Base-by-base conservation (phyloP, 2,797 vertebrate genomes). In the Protonibea diacanthus region DNA sequence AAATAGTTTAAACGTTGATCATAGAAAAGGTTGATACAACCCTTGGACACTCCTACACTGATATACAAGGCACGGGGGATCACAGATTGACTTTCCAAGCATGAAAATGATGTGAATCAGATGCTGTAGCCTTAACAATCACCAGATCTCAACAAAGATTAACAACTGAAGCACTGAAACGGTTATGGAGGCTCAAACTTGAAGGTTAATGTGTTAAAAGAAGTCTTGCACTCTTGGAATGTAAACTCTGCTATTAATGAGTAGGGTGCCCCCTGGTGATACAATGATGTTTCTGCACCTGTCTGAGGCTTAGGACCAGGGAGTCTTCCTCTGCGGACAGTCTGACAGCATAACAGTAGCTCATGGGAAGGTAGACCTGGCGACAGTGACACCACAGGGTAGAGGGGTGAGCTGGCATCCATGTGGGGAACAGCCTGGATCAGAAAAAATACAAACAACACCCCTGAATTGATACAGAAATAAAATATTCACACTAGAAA, bases 341-440 rank as follows among this genome's bases (percentile, higher is more conserved):
- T 29, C 97, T 93, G 25, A 86, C 92, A 3, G 96, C 97, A 0
- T 99, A 99, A 75, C 98, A 99, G 93, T 97, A 99, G 92, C 97
- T 98, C 98, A 99, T 99, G 23, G 98, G 97, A 29, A 99, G 95
- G 85, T 99, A 99, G 33, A 99, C 97, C 92, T 99, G 98, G 14
- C 98, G 96, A 75, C 98, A 99, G 93, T 99, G 98, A 83, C 98
- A 99, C 98, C 98, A 99, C 58, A 99, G 91, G 0, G 95, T 96
- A 5, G 97, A 98, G 0, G 98, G 98, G 64, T 99, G 97, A 0
- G 96, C 97, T 0, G 97, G 98, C 74, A 95, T 88, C 97, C 98
- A 99, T 0, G 89, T 63, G 6, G 98, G 98, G 56, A 99, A 94
- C 61, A 99, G 89, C 97, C 98, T 99, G 81, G 45, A 73, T 52